phyloP scores from a whole-genome alignment of 92 coral and sea anemone species.

The Parazoanthus swiftii region DNA sequence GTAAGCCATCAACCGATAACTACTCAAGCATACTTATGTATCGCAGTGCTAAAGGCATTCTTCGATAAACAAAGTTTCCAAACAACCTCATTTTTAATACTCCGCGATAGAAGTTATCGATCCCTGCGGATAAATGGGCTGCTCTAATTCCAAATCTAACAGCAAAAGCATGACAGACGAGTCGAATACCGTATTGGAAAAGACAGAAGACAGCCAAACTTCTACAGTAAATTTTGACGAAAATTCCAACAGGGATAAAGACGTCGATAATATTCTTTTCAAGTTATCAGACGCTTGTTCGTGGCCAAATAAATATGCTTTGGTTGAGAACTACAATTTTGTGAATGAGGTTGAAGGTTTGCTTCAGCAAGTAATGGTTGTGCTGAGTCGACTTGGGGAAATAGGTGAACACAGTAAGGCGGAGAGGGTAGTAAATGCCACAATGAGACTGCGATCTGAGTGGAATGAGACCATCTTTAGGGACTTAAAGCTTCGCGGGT shows the following conservation, averaged over 20 bases:
- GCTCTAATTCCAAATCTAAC: neutral
- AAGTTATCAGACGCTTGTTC: constrained; percentile 31
- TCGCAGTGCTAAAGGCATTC: constrained; percentile 23
- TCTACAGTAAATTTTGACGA: neutral
- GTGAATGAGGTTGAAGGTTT: neutral
- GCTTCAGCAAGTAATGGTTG: neutral
- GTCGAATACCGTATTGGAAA: neutral
- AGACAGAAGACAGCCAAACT: neutral
- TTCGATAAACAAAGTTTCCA: neutral
- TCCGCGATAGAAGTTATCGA: neutral
- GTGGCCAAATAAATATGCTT: constrained; percentile 34
- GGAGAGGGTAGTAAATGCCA: constrained; percentile 52
- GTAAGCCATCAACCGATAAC: no score
- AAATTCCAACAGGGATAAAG: neutral
- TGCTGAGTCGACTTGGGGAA: constrained; percentile 50
- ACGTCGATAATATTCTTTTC: neutral
- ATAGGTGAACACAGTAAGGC: constrained; percentile 33
- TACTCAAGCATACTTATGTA: constrained; percentile 12
- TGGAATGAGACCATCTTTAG: constrained; percentile 58
- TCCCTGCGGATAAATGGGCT: constrained; percentile 1
- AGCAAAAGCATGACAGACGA: neutral
- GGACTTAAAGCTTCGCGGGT: constrained; percentile 53
- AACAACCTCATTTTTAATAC: neutral
- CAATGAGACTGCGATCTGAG: constrained; percentile 39
- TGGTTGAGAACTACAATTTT: constrained; percentile 29